phyloP scores from a whole-genome alignment of 37 sponge, comb jelly and placozoan species.

The Aplysina aerophoba region DNA sequence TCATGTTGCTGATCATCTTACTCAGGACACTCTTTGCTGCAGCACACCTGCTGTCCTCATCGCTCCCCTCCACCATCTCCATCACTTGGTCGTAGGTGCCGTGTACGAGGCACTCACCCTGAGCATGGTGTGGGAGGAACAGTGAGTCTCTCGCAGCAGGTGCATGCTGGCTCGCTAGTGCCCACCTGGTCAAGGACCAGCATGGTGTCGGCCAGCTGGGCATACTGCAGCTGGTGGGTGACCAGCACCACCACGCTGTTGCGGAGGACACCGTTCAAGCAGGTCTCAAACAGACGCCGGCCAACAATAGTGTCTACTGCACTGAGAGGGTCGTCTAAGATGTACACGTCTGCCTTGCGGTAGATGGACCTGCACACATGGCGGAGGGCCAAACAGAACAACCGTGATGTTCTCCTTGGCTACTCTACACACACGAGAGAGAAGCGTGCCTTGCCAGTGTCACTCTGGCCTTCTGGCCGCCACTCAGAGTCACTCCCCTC shows the following conservation, averaged over 20 bases:
- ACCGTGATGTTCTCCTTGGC: background rate
- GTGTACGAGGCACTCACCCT: conserved; percentile 4
- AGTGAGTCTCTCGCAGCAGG: too few species aligned
- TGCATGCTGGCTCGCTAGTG: too few species aligned
- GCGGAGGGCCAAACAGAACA: background rate
- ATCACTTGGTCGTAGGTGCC: conserved; percentile 12
- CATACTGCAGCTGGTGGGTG: conserved; percentile 83
- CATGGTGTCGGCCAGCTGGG: conserved; percentile 57
- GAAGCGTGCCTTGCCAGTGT: conserved; percentile 80
- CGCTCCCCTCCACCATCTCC: background rate
- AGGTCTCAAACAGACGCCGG: conserved; percentile 75
- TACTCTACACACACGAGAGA: background rate
- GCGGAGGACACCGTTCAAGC: conserved; percentile 62
- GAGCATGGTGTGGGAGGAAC: too few species aligned
- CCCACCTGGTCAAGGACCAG: conserved; percentile 74
- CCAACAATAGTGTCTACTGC: conserved; percentile 79
- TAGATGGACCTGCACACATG: conserved; percentile 66
- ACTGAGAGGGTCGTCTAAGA: conserved; percentile 86
- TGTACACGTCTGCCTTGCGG: conserved; percentile 65
- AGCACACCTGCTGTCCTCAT: conserved; percentile 1
- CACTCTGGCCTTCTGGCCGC: conserved; percentile 95
- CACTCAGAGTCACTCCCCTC: conserved; percentile 93
- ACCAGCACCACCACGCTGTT: conserved; percentile 62
- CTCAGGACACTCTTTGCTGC: conserved; percentile 14
- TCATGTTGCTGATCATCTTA: conserved; percentile 17